Evolutionary conservation across 2,797 vertebrate genomes (phyloP), one percentile per base, ranked within the genome.

Genomic region (Glossophaga mutica): DNA sequence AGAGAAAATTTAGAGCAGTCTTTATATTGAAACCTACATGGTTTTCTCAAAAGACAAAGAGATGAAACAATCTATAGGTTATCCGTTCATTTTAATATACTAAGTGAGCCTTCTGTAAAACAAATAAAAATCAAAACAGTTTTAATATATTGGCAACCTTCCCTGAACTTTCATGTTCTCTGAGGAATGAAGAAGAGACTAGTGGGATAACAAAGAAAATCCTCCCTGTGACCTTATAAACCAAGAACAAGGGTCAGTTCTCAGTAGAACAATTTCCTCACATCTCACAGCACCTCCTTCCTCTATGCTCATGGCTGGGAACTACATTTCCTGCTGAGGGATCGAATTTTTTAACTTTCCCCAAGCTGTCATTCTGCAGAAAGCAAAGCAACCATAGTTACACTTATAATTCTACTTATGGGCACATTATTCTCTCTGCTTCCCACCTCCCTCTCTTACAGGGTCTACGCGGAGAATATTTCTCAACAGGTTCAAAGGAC

Each of bases 171-270:
- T 18, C 26, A 52, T 59, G 14, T 73, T 95, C 39, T 96, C 71
- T 91, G 86, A 92, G 85, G 24, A 91, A 42, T 71, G 37, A 87
- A 94, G 95, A 55, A 86, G 48, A 81, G 62, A 24, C 94, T 6
- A 37, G 71, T 29, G n/a, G 78, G 39, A 74, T 87, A 95, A 67
- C 26, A 84, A 84, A 94, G 76, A 78, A 59, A 78, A 84, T 70
- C 26, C 42, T 76, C 87, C 59, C 19, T 22, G 14, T 89, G 39
- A 90, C 34, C 37, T 93, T 91, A 6, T 34, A 91, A 81, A 52
- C 42, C 37, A 42, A 93, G 34, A 76, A 21, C 24, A 44, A 77
- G 39, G 39, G 26, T 78, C 46, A 39, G 70, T 48, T 83, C 74
- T 83, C 37, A n/a, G 44, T 6, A 48, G 67, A 73, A 78, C 62